Evolutionary conservation across 2,888 invertebrate species (phyloP).

Genomic region (Cataglyphis altisquamis): DNA sequence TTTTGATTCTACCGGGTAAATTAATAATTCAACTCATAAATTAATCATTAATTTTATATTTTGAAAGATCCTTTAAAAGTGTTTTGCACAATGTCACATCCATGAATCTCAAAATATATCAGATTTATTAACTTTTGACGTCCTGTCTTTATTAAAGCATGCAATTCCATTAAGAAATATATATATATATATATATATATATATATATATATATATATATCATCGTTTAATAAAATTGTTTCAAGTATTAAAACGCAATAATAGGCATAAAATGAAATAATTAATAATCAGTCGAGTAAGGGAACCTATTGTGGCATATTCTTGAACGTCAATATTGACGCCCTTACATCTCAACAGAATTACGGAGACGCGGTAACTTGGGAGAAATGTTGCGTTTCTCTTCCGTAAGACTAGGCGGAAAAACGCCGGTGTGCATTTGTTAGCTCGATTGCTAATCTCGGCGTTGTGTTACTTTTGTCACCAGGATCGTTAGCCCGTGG

Average conservation of each 20-base stretch:
- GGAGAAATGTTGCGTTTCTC: background rate
- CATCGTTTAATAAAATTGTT: constrained; percentile 4
- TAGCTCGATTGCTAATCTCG: constrained; percentile 38
- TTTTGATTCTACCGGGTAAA: too few species aligned
- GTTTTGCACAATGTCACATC: too few species aligned
- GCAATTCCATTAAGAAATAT: constrained; percentile 11
- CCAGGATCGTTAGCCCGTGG: constrained; percentile 71
- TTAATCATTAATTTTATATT: too few species aligned
- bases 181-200: background rate
- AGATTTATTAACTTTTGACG: too few species aligned
- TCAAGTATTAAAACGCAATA: constrained; percentile 3
- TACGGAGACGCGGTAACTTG: background rate
- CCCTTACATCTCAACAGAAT: background rate
- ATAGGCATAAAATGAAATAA: background rate
- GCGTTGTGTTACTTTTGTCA: constrained; percentile 67
- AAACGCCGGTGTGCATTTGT: background rate
- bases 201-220: background rate
- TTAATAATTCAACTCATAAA: too few species aligned
- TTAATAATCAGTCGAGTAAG: background rate
- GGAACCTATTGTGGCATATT: background rate
- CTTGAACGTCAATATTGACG: background rate
- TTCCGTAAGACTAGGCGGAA: constrained; percentile 1
- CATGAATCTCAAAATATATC: too few species aligned
- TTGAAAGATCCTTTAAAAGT: too few species aligned
- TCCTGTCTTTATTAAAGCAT: background rate